Base-by-base conservation (phyloP, 2,797 vertebrate genomes). In the Peromyscus nudipes region DNA sequence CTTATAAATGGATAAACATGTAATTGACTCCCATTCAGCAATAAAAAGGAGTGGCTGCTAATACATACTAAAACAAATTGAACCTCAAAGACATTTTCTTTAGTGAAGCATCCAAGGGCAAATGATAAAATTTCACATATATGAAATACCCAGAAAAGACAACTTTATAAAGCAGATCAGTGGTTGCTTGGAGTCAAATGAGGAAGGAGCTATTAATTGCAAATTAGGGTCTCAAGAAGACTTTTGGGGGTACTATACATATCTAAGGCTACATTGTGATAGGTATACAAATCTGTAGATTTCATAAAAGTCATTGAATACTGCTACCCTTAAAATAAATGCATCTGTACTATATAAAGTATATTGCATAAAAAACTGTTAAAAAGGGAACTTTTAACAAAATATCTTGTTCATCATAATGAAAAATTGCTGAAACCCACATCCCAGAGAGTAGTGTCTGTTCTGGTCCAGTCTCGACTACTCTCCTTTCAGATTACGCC, bases 341-440 rank as follows among this genome's bases (percentile, higher is more conserved):
- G 49, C 52, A 77, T 73, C 91, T 73, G 79, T 31, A 17, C 27
- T 57, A 17, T 60, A 9, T 91, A 76, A 92, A 40, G 89, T 86
- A 88, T 29, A 79, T 11, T 29, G 69, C 34, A 83, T 62, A 34
- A 95, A 92, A 25, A 90, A 5, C 17, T 82, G 23, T 91, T 92
- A 64, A 43, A 88, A 77, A 76, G 25, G 43, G 10, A 89, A 79
- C 7, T 85, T 91, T 37, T 94, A 91, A 82, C 73, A 40, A 93
- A 82, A 10, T 43, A 62, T 49, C 25, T 55, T 69, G 2, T 92
- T 91, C 31, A 55, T 92, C 7, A 95, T 55, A 67, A 71, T 43
- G 40, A 92, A 75, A 92, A 95, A 37, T 55, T 86, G 27, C 65
- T 81, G n/a, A 84, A 94, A 91, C 27, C 23, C 37, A 1, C 40